Evolutionary conservation across 1,140 invertebrate genomes (phyloP).

Genomic region (Telenomus remus): DNA sequence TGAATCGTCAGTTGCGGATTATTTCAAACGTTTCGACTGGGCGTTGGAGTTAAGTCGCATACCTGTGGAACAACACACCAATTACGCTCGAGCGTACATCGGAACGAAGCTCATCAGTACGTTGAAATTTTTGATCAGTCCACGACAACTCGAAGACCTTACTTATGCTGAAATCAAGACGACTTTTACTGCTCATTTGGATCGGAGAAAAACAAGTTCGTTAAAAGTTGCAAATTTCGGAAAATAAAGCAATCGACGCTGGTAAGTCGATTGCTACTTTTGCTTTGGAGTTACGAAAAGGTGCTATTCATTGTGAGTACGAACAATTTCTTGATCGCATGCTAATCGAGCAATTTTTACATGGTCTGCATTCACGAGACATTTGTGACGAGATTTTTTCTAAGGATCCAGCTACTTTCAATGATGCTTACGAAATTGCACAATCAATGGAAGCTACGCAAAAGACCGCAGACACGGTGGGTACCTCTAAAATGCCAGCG

Average conservation of each 20-base stretch:
- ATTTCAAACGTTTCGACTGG: constrained; percentile 56
- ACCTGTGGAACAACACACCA: constrained; percentile 33
- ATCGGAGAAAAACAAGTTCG: constrained; percentile 49
- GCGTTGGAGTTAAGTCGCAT: constrained; percentile 40
- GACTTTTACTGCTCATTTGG: constrained; percentile 39
- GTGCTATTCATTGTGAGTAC: constrained; percentile 52
- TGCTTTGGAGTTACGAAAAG: constrained; percentile 40
- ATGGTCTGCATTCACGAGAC: constrained; percentile 28
- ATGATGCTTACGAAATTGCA: constrained; percentile 40
- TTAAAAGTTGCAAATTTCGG: constrained; percentile 47
- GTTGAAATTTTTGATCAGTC: constrained; percentile 50
- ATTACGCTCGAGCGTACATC: constrained; percentile 54
- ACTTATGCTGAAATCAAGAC: constrained; percentile 25
- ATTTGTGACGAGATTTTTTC: constrained; percentile 55
- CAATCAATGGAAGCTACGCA: neutral
- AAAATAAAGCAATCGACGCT: constrained; percentile 31
- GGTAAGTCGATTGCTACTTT: constrained; percentile 38
- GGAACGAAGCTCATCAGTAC: constrained; percentile 46
- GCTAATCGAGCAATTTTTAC: constrained; percentile 54
- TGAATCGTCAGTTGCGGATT: constrained; percentile 36
- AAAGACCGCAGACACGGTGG: neutral
- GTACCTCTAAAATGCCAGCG: neutral
- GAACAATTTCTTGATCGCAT: constrained; percentile 49
- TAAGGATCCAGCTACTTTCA: constrained; percentile 46
- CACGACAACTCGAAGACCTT: constrained; percentile 11